These are phyloP conservation scores for Montifringilla adamsi DNA, from an alignment of 2,113 vertebrate species.

Conservation along the genomic window DNA sequence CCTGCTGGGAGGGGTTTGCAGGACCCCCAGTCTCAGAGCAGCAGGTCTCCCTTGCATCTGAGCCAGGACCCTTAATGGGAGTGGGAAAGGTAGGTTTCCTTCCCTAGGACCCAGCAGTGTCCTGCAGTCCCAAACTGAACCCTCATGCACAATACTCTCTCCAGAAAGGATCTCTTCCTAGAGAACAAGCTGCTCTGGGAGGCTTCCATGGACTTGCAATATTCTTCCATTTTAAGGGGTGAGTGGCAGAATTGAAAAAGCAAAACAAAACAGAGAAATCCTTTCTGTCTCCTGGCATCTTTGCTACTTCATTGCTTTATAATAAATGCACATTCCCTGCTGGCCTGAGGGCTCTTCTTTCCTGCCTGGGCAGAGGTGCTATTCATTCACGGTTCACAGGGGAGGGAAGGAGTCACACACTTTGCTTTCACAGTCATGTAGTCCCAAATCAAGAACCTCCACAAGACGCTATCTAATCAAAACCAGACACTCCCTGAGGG, in stretches of 20 bases:
- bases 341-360: conserved; percentile 39
- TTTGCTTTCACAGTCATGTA: conserved; percentile 21
- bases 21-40: background rate
- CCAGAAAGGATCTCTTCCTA: background rate
- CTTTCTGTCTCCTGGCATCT: conserved; percentile 46
- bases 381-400: background rate
- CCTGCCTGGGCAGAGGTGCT: conserved; percentile 46
- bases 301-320: conserved; percentile 64
- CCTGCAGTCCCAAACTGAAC: background rate
- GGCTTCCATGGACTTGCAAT: background rate
- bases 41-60: background rate
- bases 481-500: conserved; percentile 52
- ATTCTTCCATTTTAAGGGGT: background rate
- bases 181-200: background rate
- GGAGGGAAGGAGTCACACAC: conserved; percentile 7
- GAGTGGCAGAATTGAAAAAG: background rate
- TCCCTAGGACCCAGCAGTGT: background rate
- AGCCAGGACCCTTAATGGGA: background rate
- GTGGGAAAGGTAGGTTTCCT: background rate
- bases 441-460: conserved; percentile 41
- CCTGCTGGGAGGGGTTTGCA: background rate
- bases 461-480: conserved; percentile 44
- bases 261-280: conserved; percentile 18
- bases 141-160: background rate
- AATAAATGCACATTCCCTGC: conserved; percentile 44